Base-by-base conservation (phyloP, 2,888 invertebrate species). In the Chymomyza amoena region DNA sequence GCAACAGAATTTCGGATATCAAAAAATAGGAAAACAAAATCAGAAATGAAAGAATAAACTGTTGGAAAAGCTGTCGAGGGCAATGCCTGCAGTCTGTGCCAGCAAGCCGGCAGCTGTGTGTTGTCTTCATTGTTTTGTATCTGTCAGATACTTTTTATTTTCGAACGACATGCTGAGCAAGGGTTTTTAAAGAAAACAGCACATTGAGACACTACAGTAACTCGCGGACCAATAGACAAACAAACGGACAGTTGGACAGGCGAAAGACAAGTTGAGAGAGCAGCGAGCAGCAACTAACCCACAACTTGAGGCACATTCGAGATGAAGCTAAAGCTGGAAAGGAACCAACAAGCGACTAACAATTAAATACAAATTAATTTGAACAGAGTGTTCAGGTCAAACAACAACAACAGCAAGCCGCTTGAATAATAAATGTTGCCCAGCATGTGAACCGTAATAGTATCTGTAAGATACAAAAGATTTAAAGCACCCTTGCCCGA, bases 71-170 rank as follows among this genome's bases (percentile, higher is more conserved):
- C 13, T 45, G 13, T 45, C 39, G 39, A 18, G 0, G 52, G 52
- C 52, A 54, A 54, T 7, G 62, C 60, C 59, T 60, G 59, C 63
- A 45, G 18, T 18, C 15, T 18, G 52, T 18, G 18, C n/a, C n/a
- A n/a, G n/a, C 16, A 16, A 54, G 56, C 75, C 39, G 68, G 66
- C 75, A 75, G 75, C 68, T 75, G 75, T 72, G 52, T 68, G 45
- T 54, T 75, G 76, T 76, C 76, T 76, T 71, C 71, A 75, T 75
- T 75, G 71, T 71, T 76, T 76, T 71, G 72, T 72, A 76, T 68
- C 68, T 71, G 65, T 25, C 76, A 60, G 66, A 67, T 57, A 59
- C 64, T 61, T 62, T 51, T 52, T 50, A 20, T 61, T 32, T 32
- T 32, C 32, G 39, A 45, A 45, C 39, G 39, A 13, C 39, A 45